Conservation (phyloP, 2,113 vertebrate genomes). For the Ancistrus triradiatus region DNA sequence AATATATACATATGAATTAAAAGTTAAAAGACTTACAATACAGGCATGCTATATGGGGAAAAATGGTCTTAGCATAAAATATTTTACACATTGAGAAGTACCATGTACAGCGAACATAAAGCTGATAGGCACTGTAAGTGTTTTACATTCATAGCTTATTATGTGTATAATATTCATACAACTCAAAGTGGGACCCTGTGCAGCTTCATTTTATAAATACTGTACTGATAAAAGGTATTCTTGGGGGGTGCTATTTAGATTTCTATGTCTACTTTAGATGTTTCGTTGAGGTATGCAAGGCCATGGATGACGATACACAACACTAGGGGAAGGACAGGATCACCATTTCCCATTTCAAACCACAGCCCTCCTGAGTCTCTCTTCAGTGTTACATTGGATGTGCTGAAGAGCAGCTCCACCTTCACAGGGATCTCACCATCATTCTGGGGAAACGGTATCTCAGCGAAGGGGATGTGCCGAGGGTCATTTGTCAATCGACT, state of each 20-base stretch:
- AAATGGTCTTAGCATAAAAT: no score
- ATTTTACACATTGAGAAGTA: no score
- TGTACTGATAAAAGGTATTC: neutral
- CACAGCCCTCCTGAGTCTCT: slow-evolving; percentile 57
- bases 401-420: slow-evolving; percentile 68
- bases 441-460: slow-evolving; percentile 57
- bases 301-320: slow-evolving; percentile 74
- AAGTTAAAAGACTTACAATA: no score
- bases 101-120: no score
- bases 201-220: neutral
- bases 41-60: no score
- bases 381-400: slow-evolving; percentile 62
- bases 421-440: slow-evolving; percentile 63
- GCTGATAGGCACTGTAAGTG: no score
- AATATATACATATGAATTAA: no score
- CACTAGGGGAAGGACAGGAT: slow-evolving; percentile 55
- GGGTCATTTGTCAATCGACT: slow-evolving; percentile 52
- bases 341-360: slow-evolving; percentile 48
- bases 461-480: slow-evolving; percentile 49
- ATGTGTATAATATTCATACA: neutral
- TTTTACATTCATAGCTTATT: no score
- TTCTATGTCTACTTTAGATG: neutral
- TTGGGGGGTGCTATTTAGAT: neutral
- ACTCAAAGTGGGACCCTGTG: neutral
- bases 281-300: slow-evolving; percentile 60